Conservation (phyloP, 2,113 vertebrate species). For the Forbesichthys papilliferus region DNA sequence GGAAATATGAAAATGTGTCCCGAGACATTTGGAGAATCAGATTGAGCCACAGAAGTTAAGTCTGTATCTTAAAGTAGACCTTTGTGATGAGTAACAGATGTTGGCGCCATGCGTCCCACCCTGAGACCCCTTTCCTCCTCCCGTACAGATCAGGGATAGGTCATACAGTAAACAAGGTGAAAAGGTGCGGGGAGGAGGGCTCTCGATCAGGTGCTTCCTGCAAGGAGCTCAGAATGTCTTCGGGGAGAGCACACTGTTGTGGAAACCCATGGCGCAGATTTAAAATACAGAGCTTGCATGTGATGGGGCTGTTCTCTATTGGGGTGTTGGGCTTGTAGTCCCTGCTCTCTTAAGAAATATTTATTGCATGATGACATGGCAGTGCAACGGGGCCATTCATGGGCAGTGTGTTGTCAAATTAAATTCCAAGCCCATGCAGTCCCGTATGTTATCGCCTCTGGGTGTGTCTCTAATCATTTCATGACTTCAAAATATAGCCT, state of each 20-base stretch:
- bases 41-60: slow-evolving; percentile 26
- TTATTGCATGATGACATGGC: slow-evolving; percentile 49
- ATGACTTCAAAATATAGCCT: slow-evolving; percentile 28
- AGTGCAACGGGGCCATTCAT: slow-evolving; percentile 30
- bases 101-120: slow-evolving; percentile 33
- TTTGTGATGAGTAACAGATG: slow-evolving; percentile 62
- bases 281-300: slow-evolving; percentile 8
- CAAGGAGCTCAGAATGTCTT: slow-evolving; percentile 36
- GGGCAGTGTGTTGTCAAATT: slow-evolving; percentile 30
- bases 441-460: slow-evolving; percentile 12
- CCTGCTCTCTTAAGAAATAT: slow-evolving; percentile 20
- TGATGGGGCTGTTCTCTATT: background rate
- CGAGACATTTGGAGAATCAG: slow-evolving; percentile 26
- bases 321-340: background rate
- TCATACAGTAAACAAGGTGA: slow-evolving; percentile 51
- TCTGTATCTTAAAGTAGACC: slow-evolving; percentile 29
- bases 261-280: slow-evolving; percentile 19
- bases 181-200: slow-evolving; percentile 22
- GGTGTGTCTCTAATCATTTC: slow-evolving; percentile 29
- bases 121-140: slow-evolving; percentile 18
- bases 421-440: slow-evolving; percentile 9
- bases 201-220: slow-evolving; percentile 61
- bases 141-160: slow-evolving; percentile 32
- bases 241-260: slow-evolving; percentile 1
- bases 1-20: slow-evolving; percentile 33